phyloP scores from a whole-genome alignment of 2,888 invertebrate genomes.

The Entomobrya multifasciata region DNA sequence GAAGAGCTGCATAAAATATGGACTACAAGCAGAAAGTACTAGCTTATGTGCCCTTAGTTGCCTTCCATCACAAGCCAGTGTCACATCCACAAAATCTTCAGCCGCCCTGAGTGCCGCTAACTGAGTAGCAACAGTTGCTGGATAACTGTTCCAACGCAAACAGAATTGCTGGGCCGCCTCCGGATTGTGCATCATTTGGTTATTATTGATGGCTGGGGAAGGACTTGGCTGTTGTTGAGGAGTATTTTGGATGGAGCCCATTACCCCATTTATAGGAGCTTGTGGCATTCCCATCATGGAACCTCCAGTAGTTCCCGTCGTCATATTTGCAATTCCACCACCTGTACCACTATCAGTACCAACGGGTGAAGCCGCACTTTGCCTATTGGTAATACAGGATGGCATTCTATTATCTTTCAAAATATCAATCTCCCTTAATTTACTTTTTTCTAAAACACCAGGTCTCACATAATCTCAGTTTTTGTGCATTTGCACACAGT shows the following conservation, averaged over 20 bases:
- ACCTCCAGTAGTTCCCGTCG: slow-evolving; percentile 62
- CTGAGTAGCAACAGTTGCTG: slow-evolving; percentile 91
- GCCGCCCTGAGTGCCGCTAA: slow-evolving; percentile 91
- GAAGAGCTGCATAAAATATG: slow-evolving; percentile 92
- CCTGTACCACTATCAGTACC: slow-evolving; percentile 26
- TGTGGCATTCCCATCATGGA: slow-evolving; percentile 67
- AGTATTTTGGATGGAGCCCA: slow-evolving; percentile 65
- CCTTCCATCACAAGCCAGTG: slow-evolving; percentile 92
- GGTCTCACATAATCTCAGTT: not conserved
- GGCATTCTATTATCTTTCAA: not conserved
- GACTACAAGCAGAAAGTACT: slow-evolving; percentile 90
- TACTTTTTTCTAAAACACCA: not conserved
- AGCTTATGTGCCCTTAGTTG: slow-evolving; percentile 92
- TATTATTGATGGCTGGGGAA: slow-evolving; percentile 55
- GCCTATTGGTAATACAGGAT: slow-evolving; percentile 49
- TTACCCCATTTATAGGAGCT: slow-evolving; percentile 67
- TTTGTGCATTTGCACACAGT: not conserved
- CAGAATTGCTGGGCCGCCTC: slow-evolving; percentile 88
- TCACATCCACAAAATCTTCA: slow-evolving; percentile 94
- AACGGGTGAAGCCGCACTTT: slow-evolving; percentile 53
- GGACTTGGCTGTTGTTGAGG: slow-evolving; percentile 58
- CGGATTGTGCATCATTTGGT: slow-evolving; percentile 55
- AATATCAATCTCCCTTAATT: not conserved
- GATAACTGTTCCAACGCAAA: slow-evolving; percentile 93
- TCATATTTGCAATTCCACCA: slow-evolving; percentile 60